These are phyloP conservation scores for Eurypyga helias DNA, from an alignment of 2,113 vertebrate genomes.

Conservation along the genomic window DNA sequence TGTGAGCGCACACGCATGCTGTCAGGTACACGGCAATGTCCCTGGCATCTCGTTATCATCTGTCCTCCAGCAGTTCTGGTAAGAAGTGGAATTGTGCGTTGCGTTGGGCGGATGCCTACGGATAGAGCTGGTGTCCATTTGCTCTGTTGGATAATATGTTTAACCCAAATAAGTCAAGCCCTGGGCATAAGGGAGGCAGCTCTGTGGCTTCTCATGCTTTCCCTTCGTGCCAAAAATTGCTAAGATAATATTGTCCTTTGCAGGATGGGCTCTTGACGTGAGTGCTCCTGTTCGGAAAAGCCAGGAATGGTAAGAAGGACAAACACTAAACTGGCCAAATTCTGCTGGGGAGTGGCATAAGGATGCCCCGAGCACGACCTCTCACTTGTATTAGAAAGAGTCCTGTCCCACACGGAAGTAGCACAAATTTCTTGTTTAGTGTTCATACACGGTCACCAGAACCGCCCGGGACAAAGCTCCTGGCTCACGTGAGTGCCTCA, in stretches of 20 bases:
- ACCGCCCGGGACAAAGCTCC: neutral
- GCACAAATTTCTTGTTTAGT: rapidly evolving
- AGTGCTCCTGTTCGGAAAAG: neutral
- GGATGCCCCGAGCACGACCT: neutral
- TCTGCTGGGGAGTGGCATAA: neutral
- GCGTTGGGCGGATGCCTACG: rapidly evolving
- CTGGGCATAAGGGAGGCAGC: neutral
- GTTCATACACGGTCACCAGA: neutral
- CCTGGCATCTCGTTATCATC: rapidly evolving
- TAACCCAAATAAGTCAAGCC: neutral
- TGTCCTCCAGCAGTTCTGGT: neutral
- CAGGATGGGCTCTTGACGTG: rapidly evolving
- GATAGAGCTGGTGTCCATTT: neutral
- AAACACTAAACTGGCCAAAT: neutral
- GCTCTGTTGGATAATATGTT: rapidly evolving
- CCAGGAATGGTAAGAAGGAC: neutral
- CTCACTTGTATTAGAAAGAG: neutral
- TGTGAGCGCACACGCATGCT: rapidly evolving
- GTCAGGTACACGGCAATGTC: rapidly evolving
- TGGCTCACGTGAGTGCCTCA: rapidly evolving
- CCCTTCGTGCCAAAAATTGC: neutral
- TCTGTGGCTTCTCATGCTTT: neutral
- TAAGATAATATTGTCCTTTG: neutral
- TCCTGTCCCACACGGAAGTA: rapidly evolving
- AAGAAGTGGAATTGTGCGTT: neutral